Base-by-base conservation (phyloP, 2,888 invertebrate genomes). In the Acrobasis suavella region DNA sequence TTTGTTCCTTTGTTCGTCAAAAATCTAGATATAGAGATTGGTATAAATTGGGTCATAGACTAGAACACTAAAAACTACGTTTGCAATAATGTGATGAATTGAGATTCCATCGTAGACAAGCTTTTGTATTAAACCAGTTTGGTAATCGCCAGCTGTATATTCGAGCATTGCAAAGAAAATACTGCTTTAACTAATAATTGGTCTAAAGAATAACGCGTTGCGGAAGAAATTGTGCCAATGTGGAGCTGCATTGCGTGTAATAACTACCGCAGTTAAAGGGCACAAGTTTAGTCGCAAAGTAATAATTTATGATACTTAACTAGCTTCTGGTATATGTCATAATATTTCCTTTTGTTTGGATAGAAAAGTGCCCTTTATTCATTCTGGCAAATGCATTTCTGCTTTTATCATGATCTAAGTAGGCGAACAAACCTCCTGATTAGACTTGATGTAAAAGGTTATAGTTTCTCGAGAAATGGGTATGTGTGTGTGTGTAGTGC, bases 131-230 rank as follows among this genome's bases (percentile, higher is more conserved):
- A 7, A 50, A 50, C 16, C 15, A 15, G 59, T 51, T 60, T 50
- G 38, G 59, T 17, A 60, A 60, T 50, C 59, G 32, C 2, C 56
- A 42, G 38, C 50, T 38, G 59, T 38, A 39, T 37, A 51, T 60
- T 59, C 58, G 37, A 54, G 39, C 32, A 46, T 42, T 54, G 50
- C 62, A 8, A 46, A 58, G 58, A 63, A 63, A 58, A 58, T 56
- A 42, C 52, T 42, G 59, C 62, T 52, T 51, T 50, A 50, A 22
- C 50, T 38, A 60, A 60, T 60, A 60, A 60, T 50, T 50, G 59
- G 50, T 9, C 46, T 32, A 58, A 59, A 63, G 58, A 59, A 51
- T 51, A 50, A 60, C 50, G 50, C 59, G 39, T 60, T 59, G 50
- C 59, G 59, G 59, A 59, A 60, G 50, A 60, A 60, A 50, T 37